phyloP scores from a whole-genome alignment of 1,140 invertebrate species.

The Leucophenga varia region DNA sequence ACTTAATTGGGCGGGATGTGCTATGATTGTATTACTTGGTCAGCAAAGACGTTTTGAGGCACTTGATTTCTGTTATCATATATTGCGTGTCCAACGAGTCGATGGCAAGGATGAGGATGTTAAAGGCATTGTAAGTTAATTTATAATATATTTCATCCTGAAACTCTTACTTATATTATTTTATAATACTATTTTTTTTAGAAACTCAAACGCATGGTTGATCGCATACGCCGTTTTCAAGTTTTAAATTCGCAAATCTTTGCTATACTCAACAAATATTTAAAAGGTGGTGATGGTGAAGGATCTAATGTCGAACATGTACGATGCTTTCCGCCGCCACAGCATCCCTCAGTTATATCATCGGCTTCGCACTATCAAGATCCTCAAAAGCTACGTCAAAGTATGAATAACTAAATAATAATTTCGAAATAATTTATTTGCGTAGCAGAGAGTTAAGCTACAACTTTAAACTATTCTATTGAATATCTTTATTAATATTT shows the following conservation, averaged over 20 bases:
- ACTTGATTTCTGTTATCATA: slow-evolving; percentile 98
- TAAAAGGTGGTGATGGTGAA: slow-evolving; percentile 81
- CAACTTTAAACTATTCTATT: too few species aligned
- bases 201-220: slow-evolving; percentile 95
- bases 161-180: slow-evolving; percentile 6
- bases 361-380: slow-evolving; percentile 54
- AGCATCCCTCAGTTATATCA: slow-evolving; percentile 68
- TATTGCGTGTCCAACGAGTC: slow-evolving; percentile 92
- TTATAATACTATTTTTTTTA: slow-evolving; percentile 58
- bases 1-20: slow-evolving; percentile 97
- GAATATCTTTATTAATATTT: too few species aligned
- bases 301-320: slow-evolving; percentile 93
- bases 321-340: slow-evolving; percentile 92
- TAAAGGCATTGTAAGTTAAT: slow-evolving; percentile 90
- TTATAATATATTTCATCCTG: neutral
- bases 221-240: slow-evolving; percentile 95
- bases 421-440: slow-evolving; percentile 26
- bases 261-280: slow-evolving; percentile 93
- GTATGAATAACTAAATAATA: slow-evolving; percentile 44
- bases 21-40: slow-evolving; percentile 95
- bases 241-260: slow-evolving; percentile 99
- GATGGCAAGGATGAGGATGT: slow-evolving; percentile 96
- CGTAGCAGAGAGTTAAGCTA: slow-evolving; percentile 23
- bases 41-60: slow-evolving; percentile 97
- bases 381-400: slow-evolving; percentile 53